Percentiles rank a stretch among this genome's conserved stretches.
These are phyloP conservation scores for Muschampia plurimacula DNA, from an alignment of 2,888 invertebrate genomes.

Conservation along the genomic window DNA sequence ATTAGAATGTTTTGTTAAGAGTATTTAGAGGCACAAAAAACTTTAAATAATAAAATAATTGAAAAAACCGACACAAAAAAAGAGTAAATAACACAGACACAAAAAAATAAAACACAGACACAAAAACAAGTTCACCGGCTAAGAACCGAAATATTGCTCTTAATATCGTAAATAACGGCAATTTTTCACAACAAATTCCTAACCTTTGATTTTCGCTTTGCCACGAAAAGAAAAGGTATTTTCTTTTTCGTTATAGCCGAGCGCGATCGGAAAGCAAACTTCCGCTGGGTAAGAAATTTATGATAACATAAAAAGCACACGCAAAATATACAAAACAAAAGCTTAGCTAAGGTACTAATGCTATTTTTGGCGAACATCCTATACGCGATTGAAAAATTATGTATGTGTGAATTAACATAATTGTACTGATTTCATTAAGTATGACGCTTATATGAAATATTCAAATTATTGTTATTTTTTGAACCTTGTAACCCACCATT, in stretches of 20 bases:
- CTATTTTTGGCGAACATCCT: not conserved
- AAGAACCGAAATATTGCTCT: slow-evolving; percentile 25
- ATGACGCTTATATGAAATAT: too few species aligned
- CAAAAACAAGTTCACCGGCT: slow-evolving; percentile 9
- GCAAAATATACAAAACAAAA: slow-evolving; percentile 41
- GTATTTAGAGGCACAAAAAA: too few species aligned
- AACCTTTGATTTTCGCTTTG: slow-evolving; percentile 44
- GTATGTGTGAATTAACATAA: not conserved
- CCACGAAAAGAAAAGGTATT: slow-evolving; percentile 48
- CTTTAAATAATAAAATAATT: too few species aligned
- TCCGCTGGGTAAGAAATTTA: slow-evolving; percentile 52
- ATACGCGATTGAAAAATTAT: not conserved
- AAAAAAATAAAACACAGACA: not conserved
- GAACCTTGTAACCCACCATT: too few species aligned
- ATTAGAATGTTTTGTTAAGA: too few species aligned
- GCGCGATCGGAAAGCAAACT: slow-evolving; percentile 49
- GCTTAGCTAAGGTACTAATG: not conserved
- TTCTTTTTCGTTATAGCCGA: slow-evolving; percentile 47
- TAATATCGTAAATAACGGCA: slow-evolving; percentile 39
- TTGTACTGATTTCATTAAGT: too few species aligned
- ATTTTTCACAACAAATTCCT: slow-evolving; percentile 41
- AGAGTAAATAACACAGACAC: too few species aligned
- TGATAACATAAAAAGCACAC: slow-evolving; percentile 51
- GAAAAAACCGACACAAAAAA: too few species aligned
- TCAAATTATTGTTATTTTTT: too few species aligned